Evolutionary conservation across 2,888 invertebrate genomes (phyloP).

Genomic region (Epirrhoe alternata): DNA sequence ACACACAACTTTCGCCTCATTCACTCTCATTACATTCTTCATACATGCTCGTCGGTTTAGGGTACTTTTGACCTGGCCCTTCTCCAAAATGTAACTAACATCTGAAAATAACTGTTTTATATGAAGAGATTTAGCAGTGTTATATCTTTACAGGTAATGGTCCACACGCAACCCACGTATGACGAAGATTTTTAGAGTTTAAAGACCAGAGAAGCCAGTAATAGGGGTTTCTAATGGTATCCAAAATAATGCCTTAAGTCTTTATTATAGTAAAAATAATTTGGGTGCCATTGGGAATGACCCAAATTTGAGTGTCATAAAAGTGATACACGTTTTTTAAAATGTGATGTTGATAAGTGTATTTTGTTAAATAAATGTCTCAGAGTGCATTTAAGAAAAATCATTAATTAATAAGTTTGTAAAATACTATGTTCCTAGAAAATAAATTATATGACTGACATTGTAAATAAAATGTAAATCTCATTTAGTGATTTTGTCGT

Average conservation of each 20-base stretch:
- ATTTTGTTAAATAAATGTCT: conserved; percentile 16
- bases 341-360: neutral
- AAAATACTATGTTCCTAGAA: conserved; percentile 67
- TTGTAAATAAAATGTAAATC: conserved; percentile 53
- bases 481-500: conserved; percentile 33
- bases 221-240: neutral
- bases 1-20: no score
- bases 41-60: no score
- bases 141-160: conserved; percentile 72
- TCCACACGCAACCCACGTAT: conserved; percentile 76
- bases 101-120: no score
- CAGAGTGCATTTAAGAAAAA: conserved; percentile 26
- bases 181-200: conserved; percentile 43
- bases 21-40: no score
- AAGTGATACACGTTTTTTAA: neutral
- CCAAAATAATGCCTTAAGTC: neutral
- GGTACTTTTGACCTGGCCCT: no score
- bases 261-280: neutral
- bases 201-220: neutral
- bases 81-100: no score
- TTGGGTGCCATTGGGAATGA: neutral
- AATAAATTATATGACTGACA: conserved; percentile 54
- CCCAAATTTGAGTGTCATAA: neutral
- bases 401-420: conserved; percentile 45
- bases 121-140: no score